These are phyloP conservation scores for Epinotia bilunana DNA, from an alignment of 2,888 invertebrate species.

Conservation along the genomic window DNA sequence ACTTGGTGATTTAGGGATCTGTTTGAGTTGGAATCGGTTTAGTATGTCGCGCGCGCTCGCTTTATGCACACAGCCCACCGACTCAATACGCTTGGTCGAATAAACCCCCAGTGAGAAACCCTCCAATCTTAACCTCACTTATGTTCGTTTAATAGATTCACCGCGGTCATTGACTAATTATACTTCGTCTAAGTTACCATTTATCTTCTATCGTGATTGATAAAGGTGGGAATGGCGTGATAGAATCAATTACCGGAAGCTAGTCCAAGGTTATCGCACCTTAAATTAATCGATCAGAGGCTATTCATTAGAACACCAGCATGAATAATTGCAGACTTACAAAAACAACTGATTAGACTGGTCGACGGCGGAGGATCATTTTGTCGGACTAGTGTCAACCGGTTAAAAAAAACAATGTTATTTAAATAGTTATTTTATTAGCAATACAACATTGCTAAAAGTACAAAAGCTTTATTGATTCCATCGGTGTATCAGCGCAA, in stretches of 20 bases:
- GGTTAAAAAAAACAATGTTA: no score
- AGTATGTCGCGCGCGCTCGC: no score
- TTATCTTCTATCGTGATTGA: conserved; percentile 51
- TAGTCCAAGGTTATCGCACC: conserved; percentile 58
- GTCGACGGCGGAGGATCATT: no score
- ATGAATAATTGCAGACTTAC: conserved; percentile 1
- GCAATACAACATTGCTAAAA: no score
- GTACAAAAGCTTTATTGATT: no score
- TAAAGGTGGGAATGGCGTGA: conserved; percentile 54
- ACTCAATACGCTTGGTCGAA: neutral
- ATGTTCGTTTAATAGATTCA: conserved; percentile 28
- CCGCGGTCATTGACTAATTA: conserved; percentile 40
- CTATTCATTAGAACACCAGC: conserved; percentile 31
- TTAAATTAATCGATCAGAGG: conserved; percentile 62
- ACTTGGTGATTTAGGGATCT: neutral
- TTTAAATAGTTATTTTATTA: no score
- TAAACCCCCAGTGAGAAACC: conserved; percentile 3
- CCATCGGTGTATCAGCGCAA: no score
- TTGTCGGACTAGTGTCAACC: no score
- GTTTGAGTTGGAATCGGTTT: neutral
- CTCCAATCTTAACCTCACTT: conserved; percentile 18
- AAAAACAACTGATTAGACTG: neutral
- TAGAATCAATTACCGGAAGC: conserved; percentile 57
- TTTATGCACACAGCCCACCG: neutral
- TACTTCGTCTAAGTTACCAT: conserved; percentile 33